phyloP scores from a whole-genome alignment of 2,113 vertebrate species.

The Chloropsis cyanopogon region DNA sequence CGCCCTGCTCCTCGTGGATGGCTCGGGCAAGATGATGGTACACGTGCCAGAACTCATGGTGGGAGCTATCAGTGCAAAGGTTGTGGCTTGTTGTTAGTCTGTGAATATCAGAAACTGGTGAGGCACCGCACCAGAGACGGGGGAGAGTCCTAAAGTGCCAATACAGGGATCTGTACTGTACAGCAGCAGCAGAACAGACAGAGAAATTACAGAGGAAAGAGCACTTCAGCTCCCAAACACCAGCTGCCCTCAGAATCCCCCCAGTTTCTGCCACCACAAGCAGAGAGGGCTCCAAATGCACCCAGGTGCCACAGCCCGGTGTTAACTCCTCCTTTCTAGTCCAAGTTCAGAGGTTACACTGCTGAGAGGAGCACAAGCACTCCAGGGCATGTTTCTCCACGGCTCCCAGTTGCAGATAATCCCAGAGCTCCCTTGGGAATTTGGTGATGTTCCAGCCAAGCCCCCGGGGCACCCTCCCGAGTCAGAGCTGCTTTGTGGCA shows the following conservation, averaged over 20 bases:
- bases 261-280: background rate
- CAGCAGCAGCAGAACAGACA: background rate
- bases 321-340: background rate
- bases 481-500: background rate
- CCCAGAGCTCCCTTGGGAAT: background rate
- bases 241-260: background rate
- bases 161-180: background rate
- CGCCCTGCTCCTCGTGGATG: background rate
- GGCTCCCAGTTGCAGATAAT: background rate
- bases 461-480: background rate
- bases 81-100: background rate
- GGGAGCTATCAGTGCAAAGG: background rate
- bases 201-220: background rate
- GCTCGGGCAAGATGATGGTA: background rate
- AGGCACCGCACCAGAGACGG: background rate
- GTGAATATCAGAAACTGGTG: background rate
- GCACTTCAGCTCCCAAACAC: background rate
- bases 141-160: slow-evolving; percentile 36
- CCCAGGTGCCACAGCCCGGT: fast-evolving
- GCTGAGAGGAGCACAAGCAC: background rate
- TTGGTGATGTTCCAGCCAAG: background rate
- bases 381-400: background rate
- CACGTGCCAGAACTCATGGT: background rate
- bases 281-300: background rate
- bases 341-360: background rate